Conservation (phyloP, 1,140 invertebrate genomes). For the Colletes latitarsis region DNA sequence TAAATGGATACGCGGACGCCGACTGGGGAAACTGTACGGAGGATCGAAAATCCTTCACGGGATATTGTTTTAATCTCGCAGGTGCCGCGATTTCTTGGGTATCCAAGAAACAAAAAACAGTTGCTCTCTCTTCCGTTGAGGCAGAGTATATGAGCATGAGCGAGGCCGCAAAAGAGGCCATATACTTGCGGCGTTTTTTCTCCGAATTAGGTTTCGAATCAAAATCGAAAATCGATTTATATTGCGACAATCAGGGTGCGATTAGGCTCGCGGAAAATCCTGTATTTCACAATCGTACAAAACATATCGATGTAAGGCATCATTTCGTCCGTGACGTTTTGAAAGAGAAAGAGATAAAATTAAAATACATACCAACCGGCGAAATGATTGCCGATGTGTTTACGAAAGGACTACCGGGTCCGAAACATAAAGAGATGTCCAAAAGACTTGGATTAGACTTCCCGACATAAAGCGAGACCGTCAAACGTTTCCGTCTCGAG, state of each 20-base stretch:
- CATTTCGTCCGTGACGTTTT: neutral
- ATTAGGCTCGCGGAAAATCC: neutral
- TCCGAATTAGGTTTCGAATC: neutral
- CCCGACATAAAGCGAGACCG: no score
- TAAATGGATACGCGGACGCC: neutral
- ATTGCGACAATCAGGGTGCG: neutral
- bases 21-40: neutral
- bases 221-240: neutral
- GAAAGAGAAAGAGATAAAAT: neutral
- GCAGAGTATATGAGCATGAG: conserved; percentile 1
- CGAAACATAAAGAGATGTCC: neutral
- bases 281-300: neutral
- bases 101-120: conserved; percentile 9
- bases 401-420: neutral
- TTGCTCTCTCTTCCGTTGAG: neutral
- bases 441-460: no score
- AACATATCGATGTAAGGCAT: neutral
- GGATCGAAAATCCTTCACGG: neutral
- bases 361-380: neutral
- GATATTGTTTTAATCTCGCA: neutral
- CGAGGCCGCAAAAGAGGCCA: conserved; percentile 3
- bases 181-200: neutral
- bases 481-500: no score
- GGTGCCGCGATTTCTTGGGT: neutral
- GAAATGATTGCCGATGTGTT: neutral